Base-by-base conservation (phyloP, 2,113 vertebrate genomes). In the Holacanthus passer region DNA sequence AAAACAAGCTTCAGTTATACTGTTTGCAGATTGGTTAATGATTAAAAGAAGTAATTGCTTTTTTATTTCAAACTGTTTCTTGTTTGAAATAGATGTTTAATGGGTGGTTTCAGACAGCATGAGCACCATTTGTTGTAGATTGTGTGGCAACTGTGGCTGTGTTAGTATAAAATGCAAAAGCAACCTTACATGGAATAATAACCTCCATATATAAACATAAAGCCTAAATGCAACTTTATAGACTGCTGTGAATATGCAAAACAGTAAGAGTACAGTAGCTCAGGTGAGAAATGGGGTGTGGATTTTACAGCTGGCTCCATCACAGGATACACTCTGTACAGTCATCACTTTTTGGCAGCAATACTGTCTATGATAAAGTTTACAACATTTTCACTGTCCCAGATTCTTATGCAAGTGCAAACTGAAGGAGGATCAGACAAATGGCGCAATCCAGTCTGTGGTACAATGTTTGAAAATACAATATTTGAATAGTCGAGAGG, bases 361-460 rank as follows among this genome's bases (percentile, higher is more conserved):
- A 8, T 22, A 24, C 7, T 10, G 48, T 55, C 24, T 53, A 22
- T 27, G 8, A 62, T 16, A 22, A 27, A 60, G 37, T 16, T 63
- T 32, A 17, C 2, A 31, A 2, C 9, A 41, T 22, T 19, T 52
- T 12, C 11, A 41, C 29, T 52, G 41, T 43, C 24, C 14, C 65
- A 47, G 43, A 43, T n/a, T 43, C 7, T 64, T 52, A 45, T 20
- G 35, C 50, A 79, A 81, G 45, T n/a, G 3, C 29, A 66, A 27
- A 32, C 27, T 67, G 45, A 39, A 8, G 2, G 12, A 7, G 29
- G 5, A 35, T 12, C 29, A 52, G 39, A 45, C 19, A 63, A 48
- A 69, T 45, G 10, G 55, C n/a, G 65, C n/a, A 68, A 74, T 19
- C 12, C 37, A 45, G 62, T 31, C 53, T 78, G 41, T 19, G 20